Evolutionary conservation across 2,113 vertebrate species (phyloP).

Genomic region (Sterrhoptilus dennistouni): DNA sequence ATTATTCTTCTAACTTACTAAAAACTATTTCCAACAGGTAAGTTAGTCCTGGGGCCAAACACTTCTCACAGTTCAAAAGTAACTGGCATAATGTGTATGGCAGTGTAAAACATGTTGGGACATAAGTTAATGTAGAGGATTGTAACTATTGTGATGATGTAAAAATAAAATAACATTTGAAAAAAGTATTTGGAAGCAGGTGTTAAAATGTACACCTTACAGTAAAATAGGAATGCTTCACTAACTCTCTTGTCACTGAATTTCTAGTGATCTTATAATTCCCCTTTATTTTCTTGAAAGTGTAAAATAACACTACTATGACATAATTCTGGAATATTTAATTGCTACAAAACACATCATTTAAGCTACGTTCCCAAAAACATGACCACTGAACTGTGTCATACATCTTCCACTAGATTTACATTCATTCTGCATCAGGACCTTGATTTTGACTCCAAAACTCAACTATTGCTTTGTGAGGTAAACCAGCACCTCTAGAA

Average conservation of each 20-base stretch:
- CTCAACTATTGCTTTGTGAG: neutral
- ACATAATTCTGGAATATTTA: neutral
- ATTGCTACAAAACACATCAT: neutral
- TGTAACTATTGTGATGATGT: neutral
- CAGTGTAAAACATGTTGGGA: neutral
- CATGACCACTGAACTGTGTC: neutral
- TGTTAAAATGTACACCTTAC: neutral
- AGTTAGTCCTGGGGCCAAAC: neutral
- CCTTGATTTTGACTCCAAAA: neutral
- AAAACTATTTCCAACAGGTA: neutral
- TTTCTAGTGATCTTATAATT: neutral
- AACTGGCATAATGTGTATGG: neutral
- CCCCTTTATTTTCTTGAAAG: neutral
- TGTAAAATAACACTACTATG: neutral
- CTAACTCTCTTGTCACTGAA: neutral
- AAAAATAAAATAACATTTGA: neutral
- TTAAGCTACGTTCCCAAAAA: neutral
- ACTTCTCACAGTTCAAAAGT: neutral
- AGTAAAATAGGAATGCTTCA: neutral
- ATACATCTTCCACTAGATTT: neutral
- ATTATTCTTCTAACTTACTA: neutral
- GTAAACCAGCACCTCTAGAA: neutral
- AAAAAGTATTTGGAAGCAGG: neutral
- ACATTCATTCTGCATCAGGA: neutral
- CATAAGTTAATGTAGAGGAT: neutral